A percentile compares a stretch with the other conserved stretches of the same genome.
phyloP scores from a whole-genome alignment of 2,888 invertebrate genomes.

The Julus scandinavius region DNA sequence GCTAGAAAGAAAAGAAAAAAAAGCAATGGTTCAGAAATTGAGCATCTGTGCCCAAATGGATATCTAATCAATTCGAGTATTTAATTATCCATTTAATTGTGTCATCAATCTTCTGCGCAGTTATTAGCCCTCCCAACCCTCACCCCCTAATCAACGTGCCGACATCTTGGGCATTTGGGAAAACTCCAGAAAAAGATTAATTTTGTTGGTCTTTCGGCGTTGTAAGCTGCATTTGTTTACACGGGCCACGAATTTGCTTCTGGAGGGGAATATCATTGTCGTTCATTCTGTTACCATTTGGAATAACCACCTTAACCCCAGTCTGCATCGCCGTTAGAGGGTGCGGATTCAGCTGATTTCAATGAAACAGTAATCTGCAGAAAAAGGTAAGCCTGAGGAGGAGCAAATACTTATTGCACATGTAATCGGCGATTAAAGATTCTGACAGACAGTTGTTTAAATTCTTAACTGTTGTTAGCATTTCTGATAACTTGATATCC shows the following conservation, averaged over 20 bases:
- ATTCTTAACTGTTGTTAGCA: no score
- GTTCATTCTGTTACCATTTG: neutral
- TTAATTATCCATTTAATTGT: conserved; percentile 43
- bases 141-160: neutral
- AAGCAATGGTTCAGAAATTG: neutral
- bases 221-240: neutral
- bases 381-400: neutral
- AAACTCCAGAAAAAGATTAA: conserved; percentile 21
- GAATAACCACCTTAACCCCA: neutral
- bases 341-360: neutral
- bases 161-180: neutral
- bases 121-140: neutral
- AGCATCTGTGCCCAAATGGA: conserved; percentile 23
- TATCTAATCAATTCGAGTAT: conserved; percentile 33
- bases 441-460: no score
- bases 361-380: neutral
- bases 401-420: neutral
- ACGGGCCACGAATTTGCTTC: neutral
- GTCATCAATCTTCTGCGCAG: neutral
- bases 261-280: neutral
- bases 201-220: neutral
- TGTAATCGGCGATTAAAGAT: neutral
- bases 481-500: no score
- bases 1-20: neutral
- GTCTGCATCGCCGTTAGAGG: neutral